These are phyloP conservation scores for Danaus plexippus DNA, from an alignment of 1,140 invertebrate genomes.

Conservation along the genomic window DNA sequence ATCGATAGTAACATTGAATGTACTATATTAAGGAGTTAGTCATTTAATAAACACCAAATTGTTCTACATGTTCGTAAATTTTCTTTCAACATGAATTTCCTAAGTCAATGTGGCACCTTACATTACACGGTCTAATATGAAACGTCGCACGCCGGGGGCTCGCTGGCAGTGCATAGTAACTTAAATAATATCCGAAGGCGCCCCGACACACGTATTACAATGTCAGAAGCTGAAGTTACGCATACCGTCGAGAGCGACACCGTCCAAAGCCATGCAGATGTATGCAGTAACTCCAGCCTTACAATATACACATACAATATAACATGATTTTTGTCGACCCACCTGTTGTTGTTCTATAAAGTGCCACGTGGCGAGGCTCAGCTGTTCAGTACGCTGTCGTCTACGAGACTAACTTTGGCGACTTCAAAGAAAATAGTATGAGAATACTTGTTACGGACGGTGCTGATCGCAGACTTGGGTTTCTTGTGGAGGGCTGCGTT, in stretches of 20 bases:
- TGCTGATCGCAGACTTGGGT: constrained; percentile 82
- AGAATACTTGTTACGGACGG: constrained; percentile 94
- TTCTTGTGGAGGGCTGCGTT: constrained; percentile 85
- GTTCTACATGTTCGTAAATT: constrained; percentile 15
- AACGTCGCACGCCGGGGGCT: no score
- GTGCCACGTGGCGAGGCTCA: constrained; percentile 32
- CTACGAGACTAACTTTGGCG: constrained; percentile 78
- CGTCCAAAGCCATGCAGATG: no score
- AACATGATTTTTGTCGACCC: constrained; percentile 25
- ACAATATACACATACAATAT: constrained; percentile 10
- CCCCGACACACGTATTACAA: no score
- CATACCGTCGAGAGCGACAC: no score
- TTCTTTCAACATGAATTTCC: constrained; percentile 8
- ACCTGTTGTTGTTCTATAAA: constrained; percentile 40
- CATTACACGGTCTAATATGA: constrained; percentile 12
- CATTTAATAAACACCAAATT: constrained; percentile 9
- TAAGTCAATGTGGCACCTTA: constrained; percentile 27
- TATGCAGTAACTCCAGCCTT: constrained; percentile 14
- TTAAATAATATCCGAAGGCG: no score
- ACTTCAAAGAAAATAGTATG: constrained; percentile 94
- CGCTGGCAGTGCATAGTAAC: no score
- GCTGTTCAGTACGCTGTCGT: constrained; percentile 46
- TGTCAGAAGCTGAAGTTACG: no score
- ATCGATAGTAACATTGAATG: no score
- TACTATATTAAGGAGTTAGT: no score